Evolutionary conservation across 1,140 invertebrate species (phyloP).

Genomic region (Platorchestia sp.): DNA sequence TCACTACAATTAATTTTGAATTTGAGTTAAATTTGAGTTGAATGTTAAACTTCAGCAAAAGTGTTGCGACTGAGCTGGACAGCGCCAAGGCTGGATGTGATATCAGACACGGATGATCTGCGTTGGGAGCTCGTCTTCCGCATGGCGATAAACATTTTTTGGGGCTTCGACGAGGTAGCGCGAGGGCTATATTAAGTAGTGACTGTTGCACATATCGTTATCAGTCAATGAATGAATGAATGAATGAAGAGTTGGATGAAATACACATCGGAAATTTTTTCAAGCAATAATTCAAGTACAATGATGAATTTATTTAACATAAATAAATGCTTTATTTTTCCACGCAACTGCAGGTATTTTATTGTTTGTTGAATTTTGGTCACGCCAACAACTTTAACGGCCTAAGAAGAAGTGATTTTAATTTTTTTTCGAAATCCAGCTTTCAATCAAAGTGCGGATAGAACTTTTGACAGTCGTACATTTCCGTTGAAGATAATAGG

Average conservation of each 20-base stretch:
- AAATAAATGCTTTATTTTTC: too few species aligned
- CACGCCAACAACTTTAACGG: too few species aligned
- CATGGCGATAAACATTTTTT: not conserved
- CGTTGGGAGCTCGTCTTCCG: not conserved
- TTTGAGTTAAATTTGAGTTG: too few species aligned
- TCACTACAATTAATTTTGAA: too few species aligned
- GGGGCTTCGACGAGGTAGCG: not conserved
- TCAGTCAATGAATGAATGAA: not conserved
- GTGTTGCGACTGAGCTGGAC: not conserved
- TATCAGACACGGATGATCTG: not conserved
- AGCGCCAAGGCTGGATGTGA: not conserved
- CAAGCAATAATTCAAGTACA: not conserved
- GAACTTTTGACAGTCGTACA: not conserved
- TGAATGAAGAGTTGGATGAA: not conserved
- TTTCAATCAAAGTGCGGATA: not conserved
- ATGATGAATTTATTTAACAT: too few species aligned
- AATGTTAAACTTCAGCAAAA: too few species aligned
- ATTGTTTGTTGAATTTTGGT: too few species aligned
- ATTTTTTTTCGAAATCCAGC: not conserved
- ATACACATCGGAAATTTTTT: not conserved
- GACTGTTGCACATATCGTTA: not conserved
- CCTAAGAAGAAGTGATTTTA: too few species aligned
- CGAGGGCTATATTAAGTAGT: not conserved
- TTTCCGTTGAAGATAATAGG: not conserved
- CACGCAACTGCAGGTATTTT: too few species aligned